These are phyloP conservation scores for Aphodius granarius DNA, from an alignment of 2,888 invertebrate genomes.

Conservation along the genomic window DNA sequence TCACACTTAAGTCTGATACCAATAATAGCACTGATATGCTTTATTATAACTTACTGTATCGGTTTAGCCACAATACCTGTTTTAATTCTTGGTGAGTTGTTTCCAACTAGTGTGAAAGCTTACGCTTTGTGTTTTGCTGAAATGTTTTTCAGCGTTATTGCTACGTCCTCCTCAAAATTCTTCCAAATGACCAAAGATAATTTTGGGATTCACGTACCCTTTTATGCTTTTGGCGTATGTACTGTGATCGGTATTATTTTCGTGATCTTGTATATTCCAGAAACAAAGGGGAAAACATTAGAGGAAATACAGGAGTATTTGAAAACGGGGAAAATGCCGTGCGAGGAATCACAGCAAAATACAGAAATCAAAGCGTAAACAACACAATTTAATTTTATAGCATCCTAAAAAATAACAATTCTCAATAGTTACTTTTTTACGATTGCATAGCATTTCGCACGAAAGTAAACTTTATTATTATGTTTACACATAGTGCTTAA, in stretches of 20 bases:
- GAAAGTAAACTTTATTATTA: neutral
- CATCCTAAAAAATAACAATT: neutral
- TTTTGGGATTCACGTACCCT: slow-evolving; percentile 65
- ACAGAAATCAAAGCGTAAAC: neutral
- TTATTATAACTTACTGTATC: slow-evolving; percentile 52
- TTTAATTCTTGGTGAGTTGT: slow-evolving; percentile 55
- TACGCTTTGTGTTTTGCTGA: slow-evolving; percentile 58
- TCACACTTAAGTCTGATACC: slow-evolving; percentile 50
- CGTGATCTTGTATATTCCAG: slow-evolving; percentile 64
- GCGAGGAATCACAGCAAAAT: neutral
- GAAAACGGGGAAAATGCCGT: slow-evolving; percentile 46
- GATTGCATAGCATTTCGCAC: neutral
- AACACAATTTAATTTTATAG: neutral
- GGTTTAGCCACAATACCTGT: slow-evolving; percentile 56
- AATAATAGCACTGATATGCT: slow-evolving; percentile 51
- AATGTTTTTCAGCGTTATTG: slow-evolving; percentile 53
- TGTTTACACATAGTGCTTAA: neutral
- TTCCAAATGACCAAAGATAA: slow-evolving; percentile 57
- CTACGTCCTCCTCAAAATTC: slow-evolving; percentile 53
- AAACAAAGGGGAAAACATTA: slow-evolving; percentile 72
- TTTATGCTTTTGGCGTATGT: slow-evolving; percentile 65
- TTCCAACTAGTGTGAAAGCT: slow-evolving; percentile 58
- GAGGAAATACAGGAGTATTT: slow-evolving; percentile 68
- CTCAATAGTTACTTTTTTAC: too few species aligned
- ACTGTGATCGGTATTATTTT: slow-evolving; percentile 64